Base-by-base conservation (phyloP, 2,888 invertebrate genomes). In the Euspilapteryx auroguttella region DNA sequence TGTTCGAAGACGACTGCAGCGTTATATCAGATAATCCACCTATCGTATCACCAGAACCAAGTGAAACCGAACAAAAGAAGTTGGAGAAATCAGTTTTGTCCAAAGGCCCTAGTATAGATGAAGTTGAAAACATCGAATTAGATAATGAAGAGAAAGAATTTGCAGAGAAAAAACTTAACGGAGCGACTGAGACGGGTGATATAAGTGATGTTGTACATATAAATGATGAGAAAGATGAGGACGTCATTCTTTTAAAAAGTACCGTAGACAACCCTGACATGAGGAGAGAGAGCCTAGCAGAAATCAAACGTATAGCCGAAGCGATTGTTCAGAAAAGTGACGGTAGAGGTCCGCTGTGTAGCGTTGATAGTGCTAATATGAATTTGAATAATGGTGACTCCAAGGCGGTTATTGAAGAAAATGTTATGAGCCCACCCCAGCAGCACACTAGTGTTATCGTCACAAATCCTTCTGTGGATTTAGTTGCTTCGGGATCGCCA, bases 401-500 rank as follows among this genome's bases (percentile, higher is more conserved):
- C 32, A 55, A 55, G 38, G 54, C 61, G 0, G 62, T 65, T 0
- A 34, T 64, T 15, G 66, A 73, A 32, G 68, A 68, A 25, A 44
- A 37, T 27, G 52, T 50, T 32, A 42, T 54, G 0, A 49, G 40
- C n/a, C 34, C 40, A 3, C 57, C 57, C 3, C 63, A 58, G 27
- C 66, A 63, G 35, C 77, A 75, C 34, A 81, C 83, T 5, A 83
- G 84, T 39, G 86, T 87, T 2, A 85, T 86, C 34, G 79, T 87
- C 6, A 86, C 86, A 0, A 83, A 86, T 44, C 84, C 86, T 0
- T 86, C 86, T 2, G 79, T 86, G 5, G 86, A 86, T 53, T 65
- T 85, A 23, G 75, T 48, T 3, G 66, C 76, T 31, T 59, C 62
- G 10, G 65, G 62, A 1, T 77, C 77, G 1, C 77, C 77, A 7